Evolutionary conservation across 1,140 invertebrate species (phyloP), one percentile per base, ranked within the genome.

Genomic region (Drosophila ohnishii): DNA sequence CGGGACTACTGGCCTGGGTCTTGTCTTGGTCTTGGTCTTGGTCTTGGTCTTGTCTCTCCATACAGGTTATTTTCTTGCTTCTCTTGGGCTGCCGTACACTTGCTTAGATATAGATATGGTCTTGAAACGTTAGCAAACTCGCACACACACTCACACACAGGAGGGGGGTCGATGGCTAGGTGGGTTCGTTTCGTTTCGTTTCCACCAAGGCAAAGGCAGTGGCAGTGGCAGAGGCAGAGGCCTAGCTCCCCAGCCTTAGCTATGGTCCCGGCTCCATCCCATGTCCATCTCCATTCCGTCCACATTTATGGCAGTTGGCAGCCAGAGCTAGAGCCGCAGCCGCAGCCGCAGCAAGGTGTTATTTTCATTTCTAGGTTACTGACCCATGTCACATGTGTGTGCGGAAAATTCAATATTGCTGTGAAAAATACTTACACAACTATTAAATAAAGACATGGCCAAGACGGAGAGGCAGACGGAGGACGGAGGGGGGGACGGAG

Each of bases 331-430:
- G 30, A 62, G 53, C 60, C 16, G 1, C 9, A 74, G 69, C 40
- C 42, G n/a, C 48, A 72, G 64, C 69, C 69, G 60, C 71, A 61
- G 83, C 84, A 84, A 88, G 83, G 85, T 88, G 83, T 87, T 88
- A 87, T 89, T 87, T 87, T 87, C 80, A 87, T 88, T 89, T 87
- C 84, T 87, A 74, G 84, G 84, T 87, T 87, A 87, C 84, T 87
- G 85, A 87, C 84, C 84, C 84, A 88, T 89, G 84, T 87, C 84
- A 88, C 86, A 80, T 84, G 85, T 88, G 80, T 89, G 83, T 76
- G 69, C 69, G 84, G 83, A 87, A 87, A 87, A 89, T 87, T 87
- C 85, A 87, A 87, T 87, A 87, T 88, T 89, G 85, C 84, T 89
- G 84, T 88, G 85, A 89, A 89, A 88, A 80, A 88, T 87, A 87